Evolutionary conservation across 2,113 vertebrate genomes (phyloP).

Genomic region (Cinclus cinclus): DNA sequence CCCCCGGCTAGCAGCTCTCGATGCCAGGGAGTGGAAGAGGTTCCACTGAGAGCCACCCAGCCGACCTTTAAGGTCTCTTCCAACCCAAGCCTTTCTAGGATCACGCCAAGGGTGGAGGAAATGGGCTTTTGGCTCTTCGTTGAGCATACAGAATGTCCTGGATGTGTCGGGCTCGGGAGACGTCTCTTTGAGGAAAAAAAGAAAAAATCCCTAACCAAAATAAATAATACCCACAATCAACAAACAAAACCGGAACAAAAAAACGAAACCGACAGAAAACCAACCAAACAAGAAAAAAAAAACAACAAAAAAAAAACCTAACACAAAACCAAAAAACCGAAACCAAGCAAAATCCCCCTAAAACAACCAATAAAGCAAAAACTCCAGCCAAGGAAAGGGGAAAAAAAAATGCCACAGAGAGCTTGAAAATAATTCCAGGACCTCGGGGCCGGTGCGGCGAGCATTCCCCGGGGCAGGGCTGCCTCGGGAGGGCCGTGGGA

Average conservation of each 20-base stretch:
- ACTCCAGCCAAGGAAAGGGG: neutral
- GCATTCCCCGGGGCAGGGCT: no score
- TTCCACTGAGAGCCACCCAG: neutral
- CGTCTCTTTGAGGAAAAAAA: neutral
- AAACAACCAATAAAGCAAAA: neutral
- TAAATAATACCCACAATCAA: neutral
- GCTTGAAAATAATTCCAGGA: neutral
- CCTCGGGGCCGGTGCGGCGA: neutral
- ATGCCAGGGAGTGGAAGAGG: neutral
- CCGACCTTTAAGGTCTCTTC: neutral
- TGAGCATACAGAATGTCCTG: neutral
- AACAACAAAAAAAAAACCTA: neutral
- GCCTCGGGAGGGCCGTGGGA: neutral
- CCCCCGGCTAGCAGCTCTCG: neutral
- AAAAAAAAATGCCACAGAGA: accelerated
- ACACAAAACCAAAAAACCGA: neutral
- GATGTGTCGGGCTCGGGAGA: neutral
- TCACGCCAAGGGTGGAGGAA: no score
- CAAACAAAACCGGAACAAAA: neutral
- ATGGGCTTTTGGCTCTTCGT: neutral
- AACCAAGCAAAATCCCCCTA: neutral
- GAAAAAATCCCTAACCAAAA: neutral
- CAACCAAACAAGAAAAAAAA: accelerated
- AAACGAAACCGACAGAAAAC: neutral
- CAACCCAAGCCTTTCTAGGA: neutral